Conservation (phyloP, 2,113 vertebrate genomes). For the Crotalus horridus region DNA sequence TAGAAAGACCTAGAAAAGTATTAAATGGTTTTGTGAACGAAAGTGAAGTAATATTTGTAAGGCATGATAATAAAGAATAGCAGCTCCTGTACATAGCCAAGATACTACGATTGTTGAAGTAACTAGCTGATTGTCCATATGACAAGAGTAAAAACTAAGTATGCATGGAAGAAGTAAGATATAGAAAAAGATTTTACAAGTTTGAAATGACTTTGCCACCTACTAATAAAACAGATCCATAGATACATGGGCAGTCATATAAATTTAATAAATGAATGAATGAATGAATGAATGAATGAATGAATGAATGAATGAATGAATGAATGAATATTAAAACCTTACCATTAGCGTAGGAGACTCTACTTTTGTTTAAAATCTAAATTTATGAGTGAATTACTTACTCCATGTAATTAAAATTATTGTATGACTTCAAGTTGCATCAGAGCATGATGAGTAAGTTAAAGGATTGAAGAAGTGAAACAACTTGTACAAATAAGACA, state of each 20-base stretch:
- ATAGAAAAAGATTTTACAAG: not conserved
- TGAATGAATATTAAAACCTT: not conserved
- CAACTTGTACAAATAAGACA: not conserved
- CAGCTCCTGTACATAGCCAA: not conserved
- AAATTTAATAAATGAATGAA: not conserved
- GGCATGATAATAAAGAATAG: not conserved
- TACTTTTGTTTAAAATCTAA: not conserved
- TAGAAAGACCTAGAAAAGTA: not conserved
- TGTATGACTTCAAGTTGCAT: not conserved
- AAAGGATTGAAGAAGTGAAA: not conserved
- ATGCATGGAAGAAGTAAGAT: not conserved
- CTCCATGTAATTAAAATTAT: not conserved
- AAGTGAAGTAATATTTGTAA: not conserved
- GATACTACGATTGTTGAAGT: not conserved
- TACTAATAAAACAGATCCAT: not conserved
- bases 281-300: no score
- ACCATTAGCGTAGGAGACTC: not conserved
- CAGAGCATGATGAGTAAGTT: not conserved
- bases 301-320: no score
- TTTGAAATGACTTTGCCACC: not conserved
- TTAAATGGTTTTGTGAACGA: not conserved
- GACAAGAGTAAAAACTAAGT: not conserved
- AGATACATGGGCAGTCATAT: not conserved
- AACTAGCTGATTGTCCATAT: not conserved
- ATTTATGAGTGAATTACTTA: no score